Evolutionary conservation across 2,113 vertebrate genomes (phyloP), one percentile per base, ranked within the genome.

Genomic region (Engraulis encrasicolus): DNA sequence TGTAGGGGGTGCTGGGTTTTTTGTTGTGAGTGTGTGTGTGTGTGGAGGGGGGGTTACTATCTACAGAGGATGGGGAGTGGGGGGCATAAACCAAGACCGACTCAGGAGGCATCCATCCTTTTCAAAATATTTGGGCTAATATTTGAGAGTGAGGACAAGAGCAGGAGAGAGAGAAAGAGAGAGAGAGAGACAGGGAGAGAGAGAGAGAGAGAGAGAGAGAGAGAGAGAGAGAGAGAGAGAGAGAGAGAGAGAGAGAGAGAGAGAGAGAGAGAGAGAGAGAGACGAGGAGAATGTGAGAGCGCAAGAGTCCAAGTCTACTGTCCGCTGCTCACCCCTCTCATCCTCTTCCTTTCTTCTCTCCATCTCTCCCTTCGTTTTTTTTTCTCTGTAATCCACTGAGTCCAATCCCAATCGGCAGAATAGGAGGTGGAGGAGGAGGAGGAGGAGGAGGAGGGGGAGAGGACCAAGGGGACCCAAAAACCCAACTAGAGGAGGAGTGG

Each of bases 41-140:
- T 58, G 66, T 11, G 1, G 66, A 31, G 7, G 66, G 27, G 3
- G 27, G 31, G 27, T 0, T 34, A 12, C 85, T 85, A 88, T 89
- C 85, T 84, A 86, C 86, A 87, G 87, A 81, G 23, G 82, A 83
- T 83, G 77, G 36, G 84, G 82, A 83, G 77, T 31, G 85, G 82
- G 40, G 37, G 31, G 79, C 82, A 79, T 18, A 18, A 38, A 36
- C 15, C 12, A 31, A 85, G 2, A 81, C 54, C 18, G 83, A 79
- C 23, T 71, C 23, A 61, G 40, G 9, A 78, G 81, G 79, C 78
- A 34, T 80, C 80, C 80, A 84, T 80, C 85, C 58, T 78, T 82
- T 89, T 84, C 71, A 71, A 85, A 78, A 77, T 61, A 84, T 87
- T 74, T 80, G 87, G 86, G 86, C 74, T 50, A 74, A 14, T 2